Base-by-base conservation (phyloP, 2,113 vertebrate genomes). In the Tenrec ecaudatus region DNA sequence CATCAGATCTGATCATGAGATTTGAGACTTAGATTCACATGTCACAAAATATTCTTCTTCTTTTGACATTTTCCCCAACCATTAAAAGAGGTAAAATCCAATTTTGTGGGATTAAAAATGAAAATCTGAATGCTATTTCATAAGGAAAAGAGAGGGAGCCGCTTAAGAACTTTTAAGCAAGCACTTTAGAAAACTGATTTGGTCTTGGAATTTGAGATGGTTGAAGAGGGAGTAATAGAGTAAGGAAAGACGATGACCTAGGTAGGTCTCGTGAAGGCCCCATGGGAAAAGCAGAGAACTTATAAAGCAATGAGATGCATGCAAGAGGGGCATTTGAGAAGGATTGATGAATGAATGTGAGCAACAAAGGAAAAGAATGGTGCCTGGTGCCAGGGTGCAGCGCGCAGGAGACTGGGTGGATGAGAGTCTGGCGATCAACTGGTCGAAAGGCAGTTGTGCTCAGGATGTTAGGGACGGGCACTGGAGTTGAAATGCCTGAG, bases 11-110 rank as follows among this genome's bases (percentile, higher is more conserved):
- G 31, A 64, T 16, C 25, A 53, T 75, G 22, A 78, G 33, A 64
- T 87, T 85, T 66, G 43, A 81, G 76, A 89, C 47, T 33, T 60
- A 68, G 81, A 79, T 81, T 90, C 3, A 36, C 16, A 14, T 68
- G 38, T 88, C 57, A 58, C 62, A 69, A 81, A 90, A 53, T 86
- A 68, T 64, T 75, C 23, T 15, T 90, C 11, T 94, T 57, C 33
- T 60, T 87, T 90, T 11, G 1, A 85, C 47, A 53, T 84, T 80
- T 79, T 25, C 62, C 33, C 33, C 23, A 82, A 29, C 19, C 25
- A n/a, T 69, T 69, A 36, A 91, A 80, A 77, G 83, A 31, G 66
- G 69, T 69, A 62, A 69, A 71, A 77, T 75, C 14, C 27, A 47
- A 66, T 94, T 12, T 58, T 79, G 36, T 23, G 22, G 57, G 19